Conservation (phyloP, 1,140 invertebrate genomes). For the Choristoneura fumiferana region DNA sequence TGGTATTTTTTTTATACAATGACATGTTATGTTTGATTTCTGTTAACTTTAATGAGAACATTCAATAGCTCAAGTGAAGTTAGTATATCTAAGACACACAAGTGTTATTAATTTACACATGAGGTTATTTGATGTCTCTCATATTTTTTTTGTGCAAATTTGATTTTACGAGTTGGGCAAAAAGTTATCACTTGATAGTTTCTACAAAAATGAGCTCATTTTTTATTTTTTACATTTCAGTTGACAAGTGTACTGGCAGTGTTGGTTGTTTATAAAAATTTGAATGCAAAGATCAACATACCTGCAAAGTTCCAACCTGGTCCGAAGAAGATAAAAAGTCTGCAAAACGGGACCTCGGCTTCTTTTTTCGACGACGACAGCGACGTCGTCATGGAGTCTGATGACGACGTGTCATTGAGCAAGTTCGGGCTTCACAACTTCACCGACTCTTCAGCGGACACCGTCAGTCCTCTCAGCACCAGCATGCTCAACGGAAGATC, state of each 20-base stretch:
- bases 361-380: conserved; percentile 47
- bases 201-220: background rate
- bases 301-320: conserved; percentile 34
- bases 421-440: conserved; percentile 67
- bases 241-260: conserved; percentile 46
- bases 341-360: conserved; percentile 38
- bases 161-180: too few species aligned
- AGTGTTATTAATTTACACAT: too few species aligned
- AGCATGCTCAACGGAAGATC: conserved; percentile 54
- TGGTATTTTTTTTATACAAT: conserved; percentile 30
- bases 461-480: conserved; percentile 43
- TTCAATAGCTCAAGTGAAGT: too few species aligned
- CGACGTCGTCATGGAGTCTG: conserved; percentile 52
- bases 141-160: too few species aligned
- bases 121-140: too few species aligned
- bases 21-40: background rate
- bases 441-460: conserved; percentile 63
- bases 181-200: too few species aligned
- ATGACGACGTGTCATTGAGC: conserved; percentile 67
- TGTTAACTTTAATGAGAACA: too few species aligned
- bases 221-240: conserved; percentile 45
- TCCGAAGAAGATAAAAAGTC: conserved; percentile 55
- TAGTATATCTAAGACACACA: too few species aligned
- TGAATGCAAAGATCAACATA: conserved; percentile 42
- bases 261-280: conserved; percentile 51